Base-by-base conservation (phyloP, 1,140 invertebrate genomes). In the Dufourea novaeangliae region DNA sequence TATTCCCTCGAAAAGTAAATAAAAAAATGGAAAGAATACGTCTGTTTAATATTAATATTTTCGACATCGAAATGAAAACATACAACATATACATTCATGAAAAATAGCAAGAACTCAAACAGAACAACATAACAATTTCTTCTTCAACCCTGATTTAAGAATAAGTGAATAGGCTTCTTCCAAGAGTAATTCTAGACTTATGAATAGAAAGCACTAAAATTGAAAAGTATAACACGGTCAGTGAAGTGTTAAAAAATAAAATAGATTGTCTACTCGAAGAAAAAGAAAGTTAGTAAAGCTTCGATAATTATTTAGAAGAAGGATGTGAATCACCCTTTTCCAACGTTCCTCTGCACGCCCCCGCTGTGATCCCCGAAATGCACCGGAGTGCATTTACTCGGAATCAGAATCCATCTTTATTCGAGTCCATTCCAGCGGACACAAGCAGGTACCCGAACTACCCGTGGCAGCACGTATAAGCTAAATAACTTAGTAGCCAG, bases 401-500 rank as follows among this genome's bases (percentile, higher is more conserved):
- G 59, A 57, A 82, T 76, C 72, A 70, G 66, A 34, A 80, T 82
- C 71, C 74, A 71, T 82, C 74, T 82, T 80, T 54, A 44, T 62
- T 57, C 37, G 63, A 34, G 69, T 67, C 22, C 8, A 61, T 54
- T 54, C 67, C 69, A 41, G 37, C 61, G 79, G 79, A 66, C 57
- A 39, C 59, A 50, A 66, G 50, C 80, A 61, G 54, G 39, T 10
- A 29, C 29, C n/a, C 57, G 34, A 20, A 34, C 25, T 72, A 44
- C 37, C 56, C 12, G 14, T n/a, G 54, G 52, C 61, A 41, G 44
- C 79, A 67, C 67, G 67, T 83, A 79, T 71, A 61, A 56, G 72
- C 67, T 83, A 83, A 83, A 83, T 81, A 81, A 83, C 63, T 83
- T 78, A 77, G 73, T 67, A 54, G 66, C 62, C 39, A 59, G 73